These are phyloP conservation scores for Catostomus latipinnis DNA, from an alignment of 2,797 vertebrate species.

Conservation along the genomic window DNA sequence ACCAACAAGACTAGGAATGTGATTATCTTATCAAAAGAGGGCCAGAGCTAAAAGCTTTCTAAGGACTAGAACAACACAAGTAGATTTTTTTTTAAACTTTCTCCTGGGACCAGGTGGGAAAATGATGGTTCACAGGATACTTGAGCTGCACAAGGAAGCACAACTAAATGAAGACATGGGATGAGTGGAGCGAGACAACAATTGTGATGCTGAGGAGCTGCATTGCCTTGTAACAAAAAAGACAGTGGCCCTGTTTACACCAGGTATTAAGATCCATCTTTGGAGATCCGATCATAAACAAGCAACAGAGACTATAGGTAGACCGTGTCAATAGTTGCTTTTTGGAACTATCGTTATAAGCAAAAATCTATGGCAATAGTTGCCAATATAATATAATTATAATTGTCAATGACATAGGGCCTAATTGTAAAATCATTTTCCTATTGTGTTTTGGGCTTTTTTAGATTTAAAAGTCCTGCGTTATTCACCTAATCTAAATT, in stretches of 20 bases:
- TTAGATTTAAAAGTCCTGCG: no score
- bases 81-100: constrained; percentile 14
- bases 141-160: constrained; percentile 7
- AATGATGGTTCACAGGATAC: constrained; percentile 27
- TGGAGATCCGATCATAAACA: neutral
- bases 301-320: neutral
- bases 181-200: no score
- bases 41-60: constrained; percentile 5
- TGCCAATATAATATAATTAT: no score
- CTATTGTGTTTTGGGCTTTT: no score
- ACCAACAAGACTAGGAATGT: constrained; percentile 29
- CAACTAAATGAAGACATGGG: neutral
- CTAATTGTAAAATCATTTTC: no score
- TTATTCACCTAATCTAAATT: no score
- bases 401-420: no score
- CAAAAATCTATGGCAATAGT: no score
- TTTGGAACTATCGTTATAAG: no score
- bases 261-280: neutral
- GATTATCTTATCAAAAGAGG: constrained; percentile 37
- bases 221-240: neutral
- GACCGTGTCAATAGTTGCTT: no score
- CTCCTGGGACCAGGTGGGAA: constrained; percentile 18
- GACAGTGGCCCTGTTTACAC: neutral
- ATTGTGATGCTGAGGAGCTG: no score
- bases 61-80: constrained; percentile 20